Evolutionary conservation across 2,113 vertebrate species (phyloP), one percentile per base, ranked within the genome.

Genomic region (Rissa tridactyla): DNA sequence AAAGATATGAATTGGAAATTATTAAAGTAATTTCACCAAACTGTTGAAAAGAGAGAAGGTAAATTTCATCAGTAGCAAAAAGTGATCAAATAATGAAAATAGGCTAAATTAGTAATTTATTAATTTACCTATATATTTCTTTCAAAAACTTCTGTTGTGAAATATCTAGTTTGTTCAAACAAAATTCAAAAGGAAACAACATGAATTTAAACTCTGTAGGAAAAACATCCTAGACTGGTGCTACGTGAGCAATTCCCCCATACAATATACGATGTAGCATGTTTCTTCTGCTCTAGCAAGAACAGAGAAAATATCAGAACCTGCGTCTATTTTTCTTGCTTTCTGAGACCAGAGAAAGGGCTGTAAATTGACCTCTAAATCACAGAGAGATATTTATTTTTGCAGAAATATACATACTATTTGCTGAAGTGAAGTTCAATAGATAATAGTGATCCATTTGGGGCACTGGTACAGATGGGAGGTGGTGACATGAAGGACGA

Each of bases 381-480:
- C 58, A 42, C 3, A 57, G 6, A 36, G 29, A 57, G 20, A 27
- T 70, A 29, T 11, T 83, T 75, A n/a, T 64, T 54, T 68, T 79
- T 73, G 6, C 44, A 76, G 27, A 68, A 61, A 58, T 44, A 26
- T 30, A 38, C 1, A 6, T 29, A 10, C 2, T 68, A 22, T 65
- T 92, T 86, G 13, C 16, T 82, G 51, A 78, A 54, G 5, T 42
- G 14, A 88, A 68, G 38, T 82, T 75, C 21, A 62, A 5, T 13
- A 46, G 29, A 19, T 13, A 70, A 32, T 4, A 49, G 16, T 16
- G 40, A 77, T 73, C 34, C 20, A 36, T 46, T 60, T 82, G 19
- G 10, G 15, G 15, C 2, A 0, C 15, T 62, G 26, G 8, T 26
- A 61, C 38, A 71, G 61, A 86, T 16, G 1, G 1, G 2, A 10